Base-by-base conservation (phyloP, 2,113 vertebrate species). In the Origma solitaria region DNA sequence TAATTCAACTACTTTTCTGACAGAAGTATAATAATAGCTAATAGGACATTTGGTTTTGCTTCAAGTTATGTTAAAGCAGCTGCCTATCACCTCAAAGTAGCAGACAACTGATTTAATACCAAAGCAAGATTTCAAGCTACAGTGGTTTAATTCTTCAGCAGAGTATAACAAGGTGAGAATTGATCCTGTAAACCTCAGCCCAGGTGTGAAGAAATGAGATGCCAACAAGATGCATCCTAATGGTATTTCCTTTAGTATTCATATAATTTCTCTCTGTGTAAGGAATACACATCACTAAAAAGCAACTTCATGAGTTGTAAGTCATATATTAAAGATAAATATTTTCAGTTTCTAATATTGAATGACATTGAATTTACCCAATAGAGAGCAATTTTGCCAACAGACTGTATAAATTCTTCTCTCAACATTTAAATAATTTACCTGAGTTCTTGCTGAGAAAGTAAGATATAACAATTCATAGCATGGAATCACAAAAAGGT, bases 131-230 rank as follows among this genome's bases (percentile, higher is more conserved):
- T 94, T 90, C 91, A 97, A 97, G 94, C 96, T 96, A 84, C 7
- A 69, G 68, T 28, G 89, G 91, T 96, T 97, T 95, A 88, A 97
- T 93, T 98, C 95, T 97, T 96, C 96, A 96, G 76, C 86, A 94
- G 88, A 90, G 66, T 94, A 88, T 97, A 97, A 97, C 95, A 94
- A 95, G 87, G 93, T 97, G 96, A 97, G 91, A 98, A 97, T 90
- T 94, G 91, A 97, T 95, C 90, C 92, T 94, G 88, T 89, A 96
- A 97, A 53, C 65, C 88, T 97, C 86, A 87, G 47, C 66, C 78
- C 91, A 94, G 84, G 86, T 94, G 95, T 95, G 89, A 97, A 97
- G 97, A 97, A 95, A 97, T 90, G 75, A 96, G 83, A 94, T 86
- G 75, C 70, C 93, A 96, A 94, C 93, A 97, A 96, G 93, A 96